phyloP scores from a whole-genome alignment of 2,797 vertebrate species.

The Cyprinodon diabolis region DNA sequence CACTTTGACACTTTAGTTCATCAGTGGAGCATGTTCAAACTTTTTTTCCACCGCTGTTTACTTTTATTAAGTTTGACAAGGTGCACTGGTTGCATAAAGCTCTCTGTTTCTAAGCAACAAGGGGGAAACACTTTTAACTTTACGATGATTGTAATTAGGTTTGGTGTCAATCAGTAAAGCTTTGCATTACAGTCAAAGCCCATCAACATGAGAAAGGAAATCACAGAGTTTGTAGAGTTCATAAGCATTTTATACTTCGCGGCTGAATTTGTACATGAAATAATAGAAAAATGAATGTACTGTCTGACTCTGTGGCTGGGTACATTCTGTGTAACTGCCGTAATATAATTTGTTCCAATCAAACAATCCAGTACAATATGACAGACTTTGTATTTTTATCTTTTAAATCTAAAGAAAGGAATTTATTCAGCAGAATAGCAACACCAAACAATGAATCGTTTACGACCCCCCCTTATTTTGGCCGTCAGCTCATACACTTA shows the following conservation, averaged over 20 bases:
- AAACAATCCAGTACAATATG: not conserved
- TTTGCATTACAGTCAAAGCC: conserved; percentile 34
- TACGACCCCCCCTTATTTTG: not conserved
- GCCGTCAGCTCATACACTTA: not conserved
- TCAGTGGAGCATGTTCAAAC: conserved; percentile 2
- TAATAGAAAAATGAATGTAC: not conserved
- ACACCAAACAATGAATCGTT: not conserved
- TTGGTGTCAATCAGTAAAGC: conserved; percentile 50
- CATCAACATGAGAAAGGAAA: conserved; percentile 36
- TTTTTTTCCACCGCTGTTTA: conserved; percentile 20
- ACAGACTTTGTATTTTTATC: not conserved
- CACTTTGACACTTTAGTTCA: conserved; percentile 12
- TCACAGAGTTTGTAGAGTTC: conserved; percentile 31
- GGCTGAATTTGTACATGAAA: not conserved
- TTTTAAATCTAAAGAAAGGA: too few species aligned
- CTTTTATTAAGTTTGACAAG: conserved; percentile 27
- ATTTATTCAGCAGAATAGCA: too few species aligned
- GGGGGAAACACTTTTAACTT: conserved; percentile 26
- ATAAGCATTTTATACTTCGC: conserved; percentile 38
- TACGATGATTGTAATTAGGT: conserved; percentile 51
- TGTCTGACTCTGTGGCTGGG: not conserved
- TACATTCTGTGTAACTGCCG: not conserved
- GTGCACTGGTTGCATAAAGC: conserved; percentile 20
- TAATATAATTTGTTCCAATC: conserved; percentile 7
- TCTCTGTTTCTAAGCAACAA: conserved; percentile 60